These are phyloP conservation scores for Hemichromis elongatus DNA, from an alignment of 2,113 vertebrate species.

Conservation along the genomic window DNA sequence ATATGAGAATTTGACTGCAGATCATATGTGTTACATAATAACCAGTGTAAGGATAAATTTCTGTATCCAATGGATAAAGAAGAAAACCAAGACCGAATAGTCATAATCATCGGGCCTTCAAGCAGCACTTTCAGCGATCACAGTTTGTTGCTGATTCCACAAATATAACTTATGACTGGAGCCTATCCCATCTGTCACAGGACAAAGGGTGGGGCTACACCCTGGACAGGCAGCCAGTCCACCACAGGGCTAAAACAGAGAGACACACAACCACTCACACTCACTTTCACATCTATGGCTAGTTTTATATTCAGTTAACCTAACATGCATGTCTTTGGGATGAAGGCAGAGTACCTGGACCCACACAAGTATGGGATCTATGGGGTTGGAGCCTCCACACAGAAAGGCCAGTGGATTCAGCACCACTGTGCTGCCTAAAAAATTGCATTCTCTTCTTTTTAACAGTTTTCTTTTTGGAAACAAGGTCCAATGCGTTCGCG, in stretches of 20 bases:
- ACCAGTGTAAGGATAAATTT: not conserved
- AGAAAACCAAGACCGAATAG: not conserved
- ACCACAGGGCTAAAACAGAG: not conserved
- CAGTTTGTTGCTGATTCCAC: not conserved
- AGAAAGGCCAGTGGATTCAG: not conserved
- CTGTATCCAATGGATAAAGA: not conserved
- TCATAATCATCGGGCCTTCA: not conserved
- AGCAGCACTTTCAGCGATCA: not conserved
- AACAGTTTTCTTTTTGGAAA: not conserved
- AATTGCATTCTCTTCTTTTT: not conserved
- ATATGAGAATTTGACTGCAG: not conserved
- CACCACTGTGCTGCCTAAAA: not conserved
- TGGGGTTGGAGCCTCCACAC: not conserved
- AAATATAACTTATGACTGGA: not conserved
- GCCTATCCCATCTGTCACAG: not conserved
- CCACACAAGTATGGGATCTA: not conserved
- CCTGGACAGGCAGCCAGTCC: not conserved
- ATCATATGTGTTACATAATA: not conserved
- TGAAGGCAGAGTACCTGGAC: not conserved
- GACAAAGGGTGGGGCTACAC: not conserved
- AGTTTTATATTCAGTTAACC: not conserved
- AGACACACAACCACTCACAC: not conserved
- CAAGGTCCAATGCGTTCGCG: not conserved
- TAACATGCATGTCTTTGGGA: not conserved
- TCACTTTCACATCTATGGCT: not conserved